A percentile compares a stretch with the other conserved stretches of the same genome.
Evolutionary conservation across 2,888 invertebrate species (phyloP).

Genomic region (Acanthoscelides obtectus): DNA sequence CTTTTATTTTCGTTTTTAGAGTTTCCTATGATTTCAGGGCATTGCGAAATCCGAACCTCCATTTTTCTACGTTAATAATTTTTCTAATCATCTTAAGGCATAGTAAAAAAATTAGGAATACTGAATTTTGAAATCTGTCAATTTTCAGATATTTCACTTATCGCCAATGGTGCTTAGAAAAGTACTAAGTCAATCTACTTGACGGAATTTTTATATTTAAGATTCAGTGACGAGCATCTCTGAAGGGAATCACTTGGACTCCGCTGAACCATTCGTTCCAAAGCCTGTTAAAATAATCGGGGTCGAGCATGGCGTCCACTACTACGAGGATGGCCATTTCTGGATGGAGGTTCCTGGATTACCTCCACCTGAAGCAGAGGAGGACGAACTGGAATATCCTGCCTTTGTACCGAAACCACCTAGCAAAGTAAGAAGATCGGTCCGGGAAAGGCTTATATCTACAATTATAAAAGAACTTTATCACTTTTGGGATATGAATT

Average conservation of each 20-base stretch:
- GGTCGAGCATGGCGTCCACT: slow-evolving; percentile 82
- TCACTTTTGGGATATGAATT: no score
- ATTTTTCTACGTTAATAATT: no score
- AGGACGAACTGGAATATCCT: slow-evolving; percentile 65
- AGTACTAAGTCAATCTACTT: neutral
- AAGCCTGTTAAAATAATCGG: slow-evolving; percentile 64
- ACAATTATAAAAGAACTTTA: no score
- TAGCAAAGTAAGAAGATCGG: slow-evolving; percentile 64
- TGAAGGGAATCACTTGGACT: slow-evolving; percentile 46
- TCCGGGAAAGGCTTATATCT: no score
- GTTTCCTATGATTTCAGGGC: no score
- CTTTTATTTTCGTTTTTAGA: no score
- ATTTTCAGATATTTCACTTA: no score
- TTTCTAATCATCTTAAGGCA: no score
- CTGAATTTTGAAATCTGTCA: no score
- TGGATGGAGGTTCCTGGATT: slow-evolving; percentile 86
- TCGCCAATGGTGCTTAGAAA: neutral
- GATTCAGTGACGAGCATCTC: slow-evolving; percentile 54
- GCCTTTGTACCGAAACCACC: slow-evolving; percentile 63
- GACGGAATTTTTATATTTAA: slow-evolving; percentile 20
- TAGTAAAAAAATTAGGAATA: no score
- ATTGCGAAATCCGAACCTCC: no score
- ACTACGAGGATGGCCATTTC: slow-evolving; percentile 89
- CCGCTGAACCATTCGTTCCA: slow-evolving; percentile 56
- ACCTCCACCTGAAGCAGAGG: slow-evolving; percentile 67